Evolutionary conservation across 2,113 vertebrate species (phyloP), one percentile per base, ranked within the genome.

Genomic region (Platysternon megacephalum): DNA sequence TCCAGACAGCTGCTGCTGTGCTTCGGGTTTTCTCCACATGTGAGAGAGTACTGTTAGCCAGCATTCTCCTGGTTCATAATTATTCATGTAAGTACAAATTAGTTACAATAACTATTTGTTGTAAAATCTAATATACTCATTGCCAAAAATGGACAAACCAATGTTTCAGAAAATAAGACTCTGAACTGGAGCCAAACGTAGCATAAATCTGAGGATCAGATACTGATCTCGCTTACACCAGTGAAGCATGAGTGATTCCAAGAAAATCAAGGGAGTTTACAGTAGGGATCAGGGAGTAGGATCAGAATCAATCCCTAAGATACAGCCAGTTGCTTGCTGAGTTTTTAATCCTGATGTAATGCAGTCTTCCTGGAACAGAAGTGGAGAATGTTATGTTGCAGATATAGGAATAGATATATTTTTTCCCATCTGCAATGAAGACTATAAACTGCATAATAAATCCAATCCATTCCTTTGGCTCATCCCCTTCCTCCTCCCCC

Each of bases 21-120:
- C 76, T 90, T 82, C 92, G 96, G 83, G 53, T 89, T 84, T 68
- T 88, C 79, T 92, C 95, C 93, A 96, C 85, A 90, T 95, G 91
- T 58, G 88, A 80, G 74, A 8, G 48, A 83, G n/a, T 17, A 78
- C 65, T 4, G 0, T 82, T 49, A 89, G 52, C 55, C 61, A 85
- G 83, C 49, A 8, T 93, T 94, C 78, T 82, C 84, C 90, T 93
- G 26, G 39, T 87, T 93, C 74, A n/a, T 86, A 95, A 93, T 95
- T 86, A 86, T 81, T 91, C 82, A 58, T 92, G 79, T 51, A 87
- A 94, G 79, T 72, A 88, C 56, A 85, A 91, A 95, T 95, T 80
- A 91, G 85, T 90, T 68, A 35, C 79, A 91, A 84, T 92, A 91
- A 90, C 56, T 74, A n/a, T 84, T 68, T 92, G 65, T 87, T 90